A percentile compares a stretch with the other conserved stretches of the same genome.
These are phyloP conservation scores for Hipposideros armiger DNA, from an alignment of 2,113 vertebrate genomes.

Conservation along the genomic window DNA sequence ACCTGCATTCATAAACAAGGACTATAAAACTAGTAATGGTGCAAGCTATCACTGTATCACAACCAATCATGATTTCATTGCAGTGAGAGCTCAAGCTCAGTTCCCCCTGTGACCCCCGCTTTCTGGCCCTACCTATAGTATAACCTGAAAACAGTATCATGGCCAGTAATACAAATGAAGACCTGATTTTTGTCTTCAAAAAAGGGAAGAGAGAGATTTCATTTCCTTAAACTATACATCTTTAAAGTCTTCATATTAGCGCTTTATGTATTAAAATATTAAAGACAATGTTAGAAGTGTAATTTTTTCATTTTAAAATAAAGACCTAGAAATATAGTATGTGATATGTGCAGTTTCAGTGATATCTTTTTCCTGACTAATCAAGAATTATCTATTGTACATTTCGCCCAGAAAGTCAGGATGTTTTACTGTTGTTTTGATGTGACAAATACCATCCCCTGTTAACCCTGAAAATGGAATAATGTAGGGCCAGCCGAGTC, in stretches of 20 bases:
- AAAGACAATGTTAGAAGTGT: not conserved
- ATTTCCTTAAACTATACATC: not conserved
- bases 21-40: not conserved
- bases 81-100: not conserved
- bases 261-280: not conserved
- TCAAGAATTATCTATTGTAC: not conserved
- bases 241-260: slow-evolving; percentile 34
- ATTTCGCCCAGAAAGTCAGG: not conserved
- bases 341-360: not conserved
- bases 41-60: not conserved
- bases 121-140: not conserved
- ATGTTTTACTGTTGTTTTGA: not conserved
- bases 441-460: not conserved
- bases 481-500: not conserved
- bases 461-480: not conserved
- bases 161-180: not conserved
- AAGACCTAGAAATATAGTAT: not conserved
- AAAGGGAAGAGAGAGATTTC: not conserved
- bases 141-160: not conserved
- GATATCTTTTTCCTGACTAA: not conserved
- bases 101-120: too few species aligned
- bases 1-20: not conserved
- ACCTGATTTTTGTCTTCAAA: not conserved
- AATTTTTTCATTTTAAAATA: slow-evolving; percentile 21
- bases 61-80: not conserved